Base-by-base conservation (phyloP, 2,797 vertebrate species). In the Siniperca obscura region DNA sequence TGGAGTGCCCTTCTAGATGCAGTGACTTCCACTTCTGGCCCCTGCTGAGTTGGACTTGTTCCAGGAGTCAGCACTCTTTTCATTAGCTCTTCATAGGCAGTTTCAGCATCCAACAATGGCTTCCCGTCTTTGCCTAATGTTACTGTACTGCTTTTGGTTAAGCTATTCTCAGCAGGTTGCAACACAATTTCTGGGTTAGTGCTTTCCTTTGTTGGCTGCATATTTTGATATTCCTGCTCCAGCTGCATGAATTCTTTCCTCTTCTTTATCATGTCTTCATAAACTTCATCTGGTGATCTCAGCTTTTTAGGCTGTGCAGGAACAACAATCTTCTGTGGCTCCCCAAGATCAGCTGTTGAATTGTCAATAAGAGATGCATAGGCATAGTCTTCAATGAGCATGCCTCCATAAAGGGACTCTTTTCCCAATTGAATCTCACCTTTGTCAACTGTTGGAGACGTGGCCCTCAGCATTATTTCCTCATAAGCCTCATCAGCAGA, bases 301-400 rank as follows among this genome's bases (percentile, higher is more conserved):
- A 96, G 13, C 89, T 94, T 97, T 94, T 95, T 96, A 7, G 97
- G 95, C 87, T 96, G 96, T 90, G 91, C 90, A 59, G 96, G 96
- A 68, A 96, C 85, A 87, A 92, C 93, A 62, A 96, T 97, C 88
- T 94, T 96, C 78, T 95, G 95, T 55, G 83, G 62, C 30, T 97
- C 96, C 14, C 95, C 95, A 64, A 93, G 92, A 80, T 94, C 87
- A 84, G 95, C 90, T 34, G 94, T 92, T 30, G 95, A 94, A 87
- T 96, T 97, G 85, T 98, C 97, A 84, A 98, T 95, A 83, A 99
- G 95, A 62, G 98, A 98, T 68, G 98, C 95, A 83, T 98, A 98
- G 82, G 98, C 98, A 92, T 99, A 99, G 93, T 99, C 98, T 90
- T 99, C 98, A 93, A 99, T 99, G 68, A 99, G 85, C 96, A 99